Evolutionary conservation across 2,113 vertebrate genomes (phyloP).

Genomic region (Hiodon tergisus): DNA sequence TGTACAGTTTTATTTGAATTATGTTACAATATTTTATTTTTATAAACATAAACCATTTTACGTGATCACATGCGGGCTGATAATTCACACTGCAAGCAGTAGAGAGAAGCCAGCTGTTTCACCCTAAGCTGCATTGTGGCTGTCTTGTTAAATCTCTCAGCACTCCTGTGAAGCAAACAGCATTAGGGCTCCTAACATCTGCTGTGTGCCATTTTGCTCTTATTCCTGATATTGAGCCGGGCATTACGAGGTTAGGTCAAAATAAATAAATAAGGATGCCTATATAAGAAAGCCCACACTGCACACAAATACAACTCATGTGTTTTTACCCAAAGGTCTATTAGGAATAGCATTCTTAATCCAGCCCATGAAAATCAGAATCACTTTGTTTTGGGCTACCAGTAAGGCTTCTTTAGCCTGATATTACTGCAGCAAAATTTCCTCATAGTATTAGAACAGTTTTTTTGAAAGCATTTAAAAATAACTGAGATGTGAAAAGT

Average conservation of each 20-base stretch:
- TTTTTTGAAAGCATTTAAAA: too few relatives aligned
- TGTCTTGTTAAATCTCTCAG: slow-evolving; percentile 30
- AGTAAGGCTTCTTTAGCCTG: too few relatives aligned
- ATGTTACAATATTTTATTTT: not conserved
- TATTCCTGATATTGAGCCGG: slow-evolving; percentile 30
- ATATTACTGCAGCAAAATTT: too few relatives aligned
- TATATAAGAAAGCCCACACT: not conserved
- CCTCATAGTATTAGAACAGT: too few relatives aligned
- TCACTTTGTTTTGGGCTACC: too few relatives aligned
- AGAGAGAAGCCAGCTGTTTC: slow-evolving; percentile 40
- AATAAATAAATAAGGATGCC: slow-evolving; percentile 11
- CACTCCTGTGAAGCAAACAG: slow-evolving; percentile 37
- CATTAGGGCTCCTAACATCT: slow-evolving; percentile 44
- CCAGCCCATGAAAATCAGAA: too few relatives aligned
- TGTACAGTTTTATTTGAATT: too few relatives aligned
- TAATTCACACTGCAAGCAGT: slow-evolving; percentile 23
- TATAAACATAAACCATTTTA: slow-evolving; percentile 4
- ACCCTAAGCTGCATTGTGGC: slow-evolving; percentile 23
- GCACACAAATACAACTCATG: not conserved
- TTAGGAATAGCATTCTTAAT: not conserved
- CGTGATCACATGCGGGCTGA: slow-evolving; percentile 18
- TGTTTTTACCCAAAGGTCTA: not conserved
- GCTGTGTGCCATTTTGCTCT: slow-evolving; percentile 16
- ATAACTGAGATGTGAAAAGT: too few relatives aligned
- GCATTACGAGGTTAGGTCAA: slow-evolving; percentile 34